Base-by-base conservation (phyloP, 2,888 invertebrate species). In the Doris montereyensis region DNA sequence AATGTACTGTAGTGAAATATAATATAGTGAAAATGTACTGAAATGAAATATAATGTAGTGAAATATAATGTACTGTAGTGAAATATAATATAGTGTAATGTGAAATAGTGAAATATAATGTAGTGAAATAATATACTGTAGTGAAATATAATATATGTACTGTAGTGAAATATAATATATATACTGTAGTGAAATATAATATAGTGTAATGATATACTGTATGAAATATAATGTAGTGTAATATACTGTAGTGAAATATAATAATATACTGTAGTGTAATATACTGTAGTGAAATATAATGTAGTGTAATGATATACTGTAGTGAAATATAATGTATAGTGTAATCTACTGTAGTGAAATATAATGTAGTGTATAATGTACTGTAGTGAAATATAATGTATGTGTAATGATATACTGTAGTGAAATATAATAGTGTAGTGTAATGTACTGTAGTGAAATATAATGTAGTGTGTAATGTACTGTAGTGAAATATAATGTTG, bases 271-370 rank as follows among this genome's bases (percentile, higher is more conserved):
- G n/a, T n/a, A n/a, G n/a, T n/a, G n/a, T n/a, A n/a, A n/a, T n/a
- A n/a, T n/a, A n/a, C n/a, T n/a, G n/a, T n/a, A n/a, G n/a, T n/a
- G n/a, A n/a, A n/a, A n/a, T n/a, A n/a, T n/a, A n/a, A n/a, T n/a
- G n/a, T n/a, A n/a, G n/a, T n/a, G n/a, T n/a, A n/a, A 17, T 41
- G 35, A 21, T 71, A 21, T 71, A 32, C 30, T 71, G 24, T 71
- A 71, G 35, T 71, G 35, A n/a, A 71, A 32, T 71, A 35, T 24
- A 71, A 32, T 71, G 71, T 71, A 71, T 8, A 13, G 71, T 71
- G 52, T 41, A 41, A 41, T 41, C 8, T 41, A 41, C 5, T 41
- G 70, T 21, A 32, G 34, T 70, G 70, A 32, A 70, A 24, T 28
- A 28, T 67, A 67, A 26, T 67, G 67, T 41, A 41, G 17, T 41